Evolutionary conservation across 2,113 vertebrate genomes (phyloP).

Genomic region (Stegastes partitus): DNA sequence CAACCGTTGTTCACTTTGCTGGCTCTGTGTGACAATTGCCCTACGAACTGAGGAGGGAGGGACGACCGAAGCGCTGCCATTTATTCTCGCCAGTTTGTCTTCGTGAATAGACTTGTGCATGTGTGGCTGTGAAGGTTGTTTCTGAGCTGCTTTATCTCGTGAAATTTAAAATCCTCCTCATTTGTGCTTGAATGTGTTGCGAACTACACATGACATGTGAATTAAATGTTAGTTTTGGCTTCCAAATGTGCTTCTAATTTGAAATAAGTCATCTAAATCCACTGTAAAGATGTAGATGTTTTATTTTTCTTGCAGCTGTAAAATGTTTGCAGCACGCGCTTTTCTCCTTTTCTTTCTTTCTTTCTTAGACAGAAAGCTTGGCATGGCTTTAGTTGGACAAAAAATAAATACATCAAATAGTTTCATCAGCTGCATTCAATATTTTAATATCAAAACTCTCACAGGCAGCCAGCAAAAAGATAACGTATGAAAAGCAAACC

Average conservation of each 20-base stretch:
- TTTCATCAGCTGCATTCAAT: neutral
- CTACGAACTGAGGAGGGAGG: conserved; percentile 50
- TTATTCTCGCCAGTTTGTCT: conserved; percentile 15
- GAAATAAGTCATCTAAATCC: too few species aligned
- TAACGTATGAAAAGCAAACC: too few species aligned
- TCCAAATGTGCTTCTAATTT: neutral
- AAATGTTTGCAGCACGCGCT: neutral
- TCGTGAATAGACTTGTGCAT: conserved; percentile 4
- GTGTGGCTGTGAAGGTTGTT: neutral
- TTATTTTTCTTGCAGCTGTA: neutral
- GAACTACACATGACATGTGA: neutral
- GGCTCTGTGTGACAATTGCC: conserved; percentile 52
- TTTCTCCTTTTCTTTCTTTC: neutral
- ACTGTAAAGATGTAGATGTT: neutral
- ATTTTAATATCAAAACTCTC: neutral
- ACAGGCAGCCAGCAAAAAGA: too few species aligned
- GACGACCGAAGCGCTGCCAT: neutral
- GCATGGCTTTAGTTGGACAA: neutral
- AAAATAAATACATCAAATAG: conserved; percentile 19
- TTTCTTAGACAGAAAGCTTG: neutral
- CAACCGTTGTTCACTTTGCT: conserved; percentile 63
- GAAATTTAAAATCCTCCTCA: neutral
- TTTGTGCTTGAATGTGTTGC: conserved; percentile 20
- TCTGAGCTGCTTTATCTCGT: neutral
- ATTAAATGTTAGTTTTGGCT: neutral